Percentiles rank a stretch among this genome's conserved stretches.
These are phyloP conservation scores for Pseudomyrmex sp. DNA, from an alignment of 1,140 invertebrate genomes.

Conservation along the genomic window DNA sequence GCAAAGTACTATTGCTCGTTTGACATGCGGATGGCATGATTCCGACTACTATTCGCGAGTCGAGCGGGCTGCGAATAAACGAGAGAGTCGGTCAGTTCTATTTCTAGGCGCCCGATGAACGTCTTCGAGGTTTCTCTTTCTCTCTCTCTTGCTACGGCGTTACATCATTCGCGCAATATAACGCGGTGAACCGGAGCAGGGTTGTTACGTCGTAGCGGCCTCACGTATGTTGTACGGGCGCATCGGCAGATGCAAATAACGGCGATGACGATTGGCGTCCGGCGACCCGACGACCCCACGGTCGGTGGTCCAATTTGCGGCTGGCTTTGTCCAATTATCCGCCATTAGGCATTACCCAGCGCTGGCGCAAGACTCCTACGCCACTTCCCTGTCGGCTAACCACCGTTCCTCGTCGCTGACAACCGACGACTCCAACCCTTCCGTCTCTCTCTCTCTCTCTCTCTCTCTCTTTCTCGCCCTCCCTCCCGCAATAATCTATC, in stretches of 20 bases:
- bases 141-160: not conserved
- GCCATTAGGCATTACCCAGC: slow-evolving; percentile 75
- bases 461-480: no score
- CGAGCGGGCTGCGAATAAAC: slow-evolving; percentile 60
- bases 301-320: slow-evolving; percentile 80
- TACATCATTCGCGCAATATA: slow-evolving; percentile 53
- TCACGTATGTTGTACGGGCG: slow-evolving; percentile 33
- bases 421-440: slow-evolving; percentile 11
- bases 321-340: slow-evolving; percentile 78
- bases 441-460: not conserved
- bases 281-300: slow-evolving; percentile 72
- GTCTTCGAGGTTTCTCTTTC: slow-evolving; percentile 1
- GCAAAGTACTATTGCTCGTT: slow-evolving; percentile 8
- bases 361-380: slow-evolving; percentile 71
- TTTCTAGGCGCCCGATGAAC: slow-evolving; percentile 57
- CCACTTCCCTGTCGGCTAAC: slow-evolving; percentile 64
- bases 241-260: slow-evolving; percentile 77
- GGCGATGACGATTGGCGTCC: slow-evolving; percentile 76
- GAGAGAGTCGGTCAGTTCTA: slow-evolving; percentile 64
- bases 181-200: slow-evolving; percentile 24
- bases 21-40: not conserved
- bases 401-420: slow-evolving; percentile 55
- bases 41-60: not conserved
- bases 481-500: slow-evolving; percentile 9
- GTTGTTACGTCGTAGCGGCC: not conserved